These are phyloP conservation scores for Tolypeutes matacus DNA, from an alignment of 2,797 vertebrate genomes.

Conservation along the genomic window DNA sequence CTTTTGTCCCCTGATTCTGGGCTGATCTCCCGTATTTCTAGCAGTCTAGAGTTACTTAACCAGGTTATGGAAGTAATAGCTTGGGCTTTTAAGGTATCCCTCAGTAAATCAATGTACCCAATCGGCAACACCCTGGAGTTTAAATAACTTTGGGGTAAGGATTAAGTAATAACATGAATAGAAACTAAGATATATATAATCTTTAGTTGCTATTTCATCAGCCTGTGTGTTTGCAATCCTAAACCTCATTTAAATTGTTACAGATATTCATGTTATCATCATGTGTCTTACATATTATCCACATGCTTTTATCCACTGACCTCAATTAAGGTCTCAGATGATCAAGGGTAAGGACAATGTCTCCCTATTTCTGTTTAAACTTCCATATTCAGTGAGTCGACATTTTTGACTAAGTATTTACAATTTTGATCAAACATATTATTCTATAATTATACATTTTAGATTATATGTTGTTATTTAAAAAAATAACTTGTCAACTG, in stretches of 20 bases:
- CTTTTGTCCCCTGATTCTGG: not conserved
- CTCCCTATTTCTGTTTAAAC: not conserved
- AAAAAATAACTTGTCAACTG: not conserved
- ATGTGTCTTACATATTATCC: not conserved
- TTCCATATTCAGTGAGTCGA: not conserved
- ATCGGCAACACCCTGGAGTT: not conserved
- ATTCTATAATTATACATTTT: not conserved
- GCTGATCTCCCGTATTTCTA: not conserved
- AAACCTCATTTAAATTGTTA: not conserved
- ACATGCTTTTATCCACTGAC: not conserved
- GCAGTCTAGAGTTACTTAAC: not conserved
- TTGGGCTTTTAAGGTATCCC: not conserved
- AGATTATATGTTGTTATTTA: not conserved
- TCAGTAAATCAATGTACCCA: not conserved
- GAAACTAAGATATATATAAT: not conserved
- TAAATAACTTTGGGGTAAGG: not conserved
- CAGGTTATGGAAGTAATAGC: not conserved
- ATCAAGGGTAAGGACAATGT: accelerated
- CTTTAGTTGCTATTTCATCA: not conserved
- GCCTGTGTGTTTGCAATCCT: not conserved
- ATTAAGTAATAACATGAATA: not conserved
- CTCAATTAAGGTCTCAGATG: not conserved
- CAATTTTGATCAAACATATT: not conserved
- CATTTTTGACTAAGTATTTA: not conserved
- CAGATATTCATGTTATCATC: not conserved